Base-by-base conservation (phyloP, 2,797 vertebrate species). In the Chiloscyllium punctatum region DNA sequence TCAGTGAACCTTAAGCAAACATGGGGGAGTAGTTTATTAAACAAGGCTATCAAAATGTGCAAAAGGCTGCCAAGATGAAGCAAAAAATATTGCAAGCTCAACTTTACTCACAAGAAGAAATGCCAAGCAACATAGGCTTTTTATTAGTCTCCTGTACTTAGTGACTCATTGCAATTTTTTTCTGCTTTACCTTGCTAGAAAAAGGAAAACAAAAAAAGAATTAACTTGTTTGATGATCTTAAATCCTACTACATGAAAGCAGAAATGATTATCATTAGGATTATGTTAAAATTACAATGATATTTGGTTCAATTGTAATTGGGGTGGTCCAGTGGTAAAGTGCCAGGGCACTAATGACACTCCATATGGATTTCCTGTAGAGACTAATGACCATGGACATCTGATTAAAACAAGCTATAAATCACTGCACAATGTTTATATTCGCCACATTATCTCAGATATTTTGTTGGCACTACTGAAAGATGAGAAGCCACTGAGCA, bases 321-420 rank as follows among this genome's bases (percentile, higher is more conserved):
- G 72, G 94, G 94, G 48, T 95, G 94, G 94, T 95, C 94, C 69
- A 57, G 48, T 57, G 94, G 48, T 95, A 95, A n/a, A 95, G 72
- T 95, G 48, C 94, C 94, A 95, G 71, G 71, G 15, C 94, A 51
- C 71, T 95, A 77, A 95, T 95, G 94, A 95, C 71, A 53, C 94
- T 72, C 94, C 94, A 95, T 95, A 95, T 77, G 71, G 94, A 95
- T 77, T 74, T 94, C 94, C 94, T 95, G 94, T 72, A 77, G 94
- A 57, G 71, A 53, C 94, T 95, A 95, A 95, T 95, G 72, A 95
- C 94, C 94, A 95, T 77, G 71, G 71, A 95, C 71, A 95, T 95
- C 94, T 95, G 94, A 95, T 95, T 95, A 95, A 95, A 95, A 95
- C 48, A 77, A 95, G 74, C 94, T 33, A 95, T 95, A 95, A 77